A percentile compares a stretch with the other conserved stretches of the same genome.
Evolutionary conservation across 2,888 invertebrate genomes (phyloP).

Genomic region (Ophion obscuratus): DNA sequence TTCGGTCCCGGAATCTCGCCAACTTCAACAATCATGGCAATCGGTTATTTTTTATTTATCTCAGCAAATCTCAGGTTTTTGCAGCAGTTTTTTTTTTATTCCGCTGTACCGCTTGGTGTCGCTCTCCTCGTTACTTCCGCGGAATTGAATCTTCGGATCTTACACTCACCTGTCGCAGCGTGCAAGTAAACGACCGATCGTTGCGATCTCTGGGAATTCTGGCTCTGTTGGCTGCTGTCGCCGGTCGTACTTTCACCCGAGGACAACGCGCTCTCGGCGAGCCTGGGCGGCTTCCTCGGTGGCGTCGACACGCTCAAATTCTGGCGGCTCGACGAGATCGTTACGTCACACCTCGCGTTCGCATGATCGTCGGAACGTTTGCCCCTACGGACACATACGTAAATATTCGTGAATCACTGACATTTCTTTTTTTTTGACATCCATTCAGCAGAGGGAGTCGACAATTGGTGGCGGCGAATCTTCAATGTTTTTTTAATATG

Average conservation of each 20-base stretch:
- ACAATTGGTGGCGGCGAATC: background rate
- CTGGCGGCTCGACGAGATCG: conserved; percentile 76
- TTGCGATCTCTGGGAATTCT: conserved; percentile 86
- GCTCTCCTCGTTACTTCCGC: background rate
- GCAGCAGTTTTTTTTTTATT: background rate
- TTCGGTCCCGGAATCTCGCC: conserved; percentile 93
- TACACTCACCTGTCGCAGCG: conserved; percentile 89
- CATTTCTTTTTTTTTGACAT: background rate
- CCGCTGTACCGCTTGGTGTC: background rate
- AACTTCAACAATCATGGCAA: conserved; percentile 83
- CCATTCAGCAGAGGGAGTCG: background rate
- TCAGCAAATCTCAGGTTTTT: background rate
- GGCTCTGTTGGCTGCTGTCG: conserved; percentile 88
- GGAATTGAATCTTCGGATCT: background rate
- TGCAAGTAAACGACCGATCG: conserved; percentile 93
- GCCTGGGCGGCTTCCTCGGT: conserved; percentile 80
- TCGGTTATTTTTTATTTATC: background rate
- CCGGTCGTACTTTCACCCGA: conserved; percentile 84
- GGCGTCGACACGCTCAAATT: conserved; percentile 77
- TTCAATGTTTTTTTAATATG: background rate
- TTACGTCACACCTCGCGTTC: conserved; percentile 78
- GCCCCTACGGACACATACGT: conserved; percentile 43
- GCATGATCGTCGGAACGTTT: conserved; percentile 76
- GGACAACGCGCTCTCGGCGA: conserved; percentile 81
- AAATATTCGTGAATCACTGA: background rate